Conservation (phyloP, 2,888 invertebrate species). For the Oconnorella tubifera region DNA sequence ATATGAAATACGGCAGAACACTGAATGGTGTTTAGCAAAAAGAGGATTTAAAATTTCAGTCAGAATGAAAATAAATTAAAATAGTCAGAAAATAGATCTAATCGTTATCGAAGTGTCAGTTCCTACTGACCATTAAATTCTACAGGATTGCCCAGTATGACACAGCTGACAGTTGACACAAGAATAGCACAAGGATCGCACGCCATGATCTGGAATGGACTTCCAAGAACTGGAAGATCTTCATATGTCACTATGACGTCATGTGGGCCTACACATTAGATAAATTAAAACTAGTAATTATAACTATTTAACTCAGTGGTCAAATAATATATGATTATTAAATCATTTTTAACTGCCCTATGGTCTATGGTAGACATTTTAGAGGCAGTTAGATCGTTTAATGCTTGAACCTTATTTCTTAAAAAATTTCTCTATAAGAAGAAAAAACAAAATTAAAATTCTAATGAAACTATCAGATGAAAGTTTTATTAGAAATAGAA, state of each 20-base stretch:
- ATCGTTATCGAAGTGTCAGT: no score
- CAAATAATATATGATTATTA: neutral
- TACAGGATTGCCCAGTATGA: conserved; percentile 82
- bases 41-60: no score
- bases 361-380: neutral
- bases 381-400: neutral
- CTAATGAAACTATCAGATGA: no score
- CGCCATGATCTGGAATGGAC: conserved; percentile 83
- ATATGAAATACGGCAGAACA: no score
- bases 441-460: no score
- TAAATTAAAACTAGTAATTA: no score
- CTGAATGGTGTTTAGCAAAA: no score
- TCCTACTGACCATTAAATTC: conserved; percentile 97
- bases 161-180: conserved; percentile 83
- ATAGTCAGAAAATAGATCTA: no score
- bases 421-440: no score
- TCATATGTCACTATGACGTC: conserved; percentile 53
- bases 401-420: no score
- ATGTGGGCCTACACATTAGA: conserved; percentile 62
- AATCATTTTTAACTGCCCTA: neutral
- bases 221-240: conserved; percentile 72
- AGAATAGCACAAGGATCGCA: conserved; percentile 64
- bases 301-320: neutral
- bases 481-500: no score
- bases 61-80: no score